These are phyloP conservation scores for Martes martes DNA, from an alignment of 2,113 vertebrate species.

Conservation along the genomic window DNA sequence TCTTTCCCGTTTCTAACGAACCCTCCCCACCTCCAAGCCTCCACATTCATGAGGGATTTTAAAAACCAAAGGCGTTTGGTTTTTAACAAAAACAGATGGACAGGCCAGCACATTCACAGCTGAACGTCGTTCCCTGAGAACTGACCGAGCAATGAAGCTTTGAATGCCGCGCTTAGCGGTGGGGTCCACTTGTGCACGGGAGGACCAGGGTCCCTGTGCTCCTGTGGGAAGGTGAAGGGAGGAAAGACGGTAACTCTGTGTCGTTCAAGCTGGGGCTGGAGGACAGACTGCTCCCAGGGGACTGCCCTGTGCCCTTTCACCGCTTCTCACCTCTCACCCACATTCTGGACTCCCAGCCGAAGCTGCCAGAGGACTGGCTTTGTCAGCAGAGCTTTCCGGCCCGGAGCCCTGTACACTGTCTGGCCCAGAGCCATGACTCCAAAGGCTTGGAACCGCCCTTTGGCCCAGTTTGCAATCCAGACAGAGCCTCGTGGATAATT, in stretches of 20 bases:
- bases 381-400: constrained; percentile 23
- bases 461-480: constrained; percentile 1
- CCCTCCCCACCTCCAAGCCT: neutral
- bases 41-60: neutral
- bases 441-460: constrained; percentile 1
- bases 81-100: too few species aligned
- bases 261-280: neutral
- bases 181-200: neutral
- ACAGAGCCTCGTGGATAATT: neutral
- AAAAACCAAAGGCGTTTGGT: neutral
- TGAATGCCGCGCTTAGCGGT: accelerated
- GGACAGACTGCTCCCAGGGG: neutral
- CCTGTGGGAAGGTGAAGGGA: neutral
- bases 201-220: neutral
- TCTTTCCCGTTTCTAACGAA: neutral
- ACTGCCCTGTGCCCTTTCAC: neutral
- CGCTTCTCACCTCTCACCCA: constrained; percentile 54
- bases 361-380: neutral
- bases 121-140: neutral
- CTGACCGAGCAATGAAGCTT: neutral
- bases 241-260: neutral
- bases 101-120: neutral
- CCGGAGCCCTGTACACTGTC: neutral
- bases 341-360: neutral
- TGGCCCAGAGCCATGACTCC: constrained; percentile 21